A percentile compares a stretch with the other conserved stretches of the same genome.
Conservation (phyloP, 1,140 invertebrate genomes). For the Euwallacea similis region DNA sequence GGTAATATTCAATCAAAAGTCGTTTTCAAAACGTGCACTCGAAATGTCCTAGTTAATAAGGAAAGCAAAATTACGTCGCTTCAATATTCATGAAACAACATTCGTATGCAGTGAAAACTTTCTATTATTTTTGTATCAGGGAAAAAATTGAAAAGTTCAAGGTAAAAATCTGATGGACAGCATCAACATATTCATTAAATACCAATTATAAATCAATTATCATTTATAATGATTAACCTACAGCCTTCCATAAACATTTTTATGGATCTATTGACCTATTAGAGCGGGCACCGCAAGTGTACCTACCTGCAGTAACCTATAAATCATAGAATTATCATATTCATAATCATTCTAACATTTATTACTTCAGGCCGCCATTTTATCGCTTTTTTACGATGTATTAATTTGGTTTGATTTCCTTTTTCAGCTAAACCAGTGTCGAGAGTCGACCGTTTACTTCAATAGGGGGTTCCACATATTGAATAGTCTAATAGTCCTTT, state of each 20-base stretch:
- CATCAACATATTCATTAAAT: background rate
- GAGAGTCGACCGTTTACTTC: background rate
- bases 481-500: background rate
- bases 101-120: too few species aligned
- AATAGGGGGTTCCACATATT: slow-evolving; percentile 2
- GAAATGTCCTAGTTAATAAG: too few species aligned
- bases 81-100: too few species aligned
- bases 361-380: slow-evolving; percentile 12
- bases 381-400: slow-evolving; percentile 18
- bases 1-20: too few species aligned
- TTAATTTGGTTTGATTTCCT: slow-evolving; percentile 25
- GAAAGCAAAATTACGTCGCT: too few species aligned
- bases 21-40: too few species aligned
- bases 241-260: slow-evolving; percentile 6
- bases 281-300: background rate
- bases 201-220: background rate
- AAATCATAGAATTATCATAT: slow-evolving; percentile 25
- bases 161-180: too few species aligned
- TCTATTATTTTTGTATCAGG: too few species aligned
- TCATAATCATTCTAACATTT: slow-evolving; percentile 20
- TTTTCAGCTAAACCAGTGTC: background rate
- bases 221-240: slow-evolving; percentile 1
- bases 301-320: background rate
- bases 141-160: too few species aligned
- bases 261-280: slow-evolving; percentile 15